Evolutionary conservation across 2,888 invertebrate species (phyloP), one percentile per base, ranked within the genome.

Genomic region (Cylloceria caligata): DNA sequence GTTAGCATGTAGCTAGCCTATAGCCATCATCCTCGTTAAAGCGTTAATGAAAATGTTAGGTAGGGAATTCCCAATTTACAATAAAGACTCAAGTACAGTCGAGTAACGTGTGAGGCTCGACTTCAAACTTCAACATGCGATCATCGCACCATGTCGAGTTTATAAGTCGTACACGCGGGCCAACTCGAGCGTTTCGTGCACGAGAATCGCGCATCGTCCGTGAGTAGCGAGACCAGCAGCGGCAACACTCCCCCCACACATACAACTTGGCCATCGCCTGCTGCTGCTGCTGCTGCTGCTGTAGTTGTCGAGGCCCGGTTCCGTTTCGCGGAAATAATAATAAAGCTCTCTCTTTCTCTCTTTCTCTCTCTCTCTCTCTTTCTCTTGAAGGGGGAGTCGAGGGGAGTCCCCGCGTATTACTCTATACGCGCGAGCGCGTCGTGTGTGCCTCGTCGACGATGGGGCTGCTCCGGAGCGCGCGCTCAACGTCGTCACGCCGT

Each of bases 271-370:
- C 45, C 16, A 45, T 45, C 16, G 24, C 21, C 65, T 13, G n/a
- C 34, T 21, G 36, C 69, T 47, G 34, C 52, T 49, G 52, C 21
- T 24, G n/a, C 3, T 19, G 47, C 47, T 47, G 67, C 34, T 49
- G 49, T 24, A 69, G 69, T 55, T 80, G 83, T 81, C 72, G 55
- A 52, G 64, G 86, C 82, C 81, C 87, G 86, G 87, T 87, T 88
- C 88, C 88, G 88, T 88, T 88, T 88, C 87, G 86, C 88, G 87
- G 86, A 88, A 88, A 88, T 88, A 88, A 88, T 87, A 87, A 88
- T 86, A 84, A 83, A 87, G 84, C 84, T 84, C 80, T 68, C 16
- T 24, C 52, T 52, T 0, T 24, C 11, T n/a, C n/a, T n/a, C n/a
- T n/a, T n/a, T 52, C 52, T 11, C 45, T n/a, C 45, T 16, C 16